Conservation (phyloP, 1,140 invertebrate genomes). For the Chironomus striatipennis region DNA sequence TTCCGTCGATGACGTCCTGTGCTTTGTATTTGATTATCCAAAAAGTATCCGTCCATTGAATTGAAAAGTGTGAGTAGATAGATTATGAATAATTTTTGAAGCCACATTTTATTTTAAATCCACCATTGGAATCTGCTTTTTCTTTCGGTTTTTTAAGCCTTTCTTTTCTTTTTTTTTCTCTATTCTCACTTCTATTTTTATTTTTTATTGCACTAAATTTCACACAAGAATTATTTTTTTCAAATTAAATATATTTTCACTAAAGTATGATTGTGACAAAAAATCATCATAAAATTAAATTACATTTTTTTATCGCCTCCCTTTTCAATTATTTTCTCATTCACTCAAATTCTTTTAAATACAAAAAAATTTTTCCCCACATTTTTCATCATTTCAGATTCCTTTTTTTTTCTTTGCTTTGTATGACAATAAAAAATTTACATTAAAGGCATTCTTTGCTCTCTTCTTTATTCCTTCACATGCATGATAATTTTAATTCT, state of each 20-base stretch:
- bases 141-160: not conserved
- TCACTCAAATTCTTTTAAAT: not conserved
- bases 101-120: conserved; percentile 16
- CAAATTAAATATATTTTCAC: no score
- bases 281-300: not conserved
- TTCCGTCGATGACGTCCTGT: conserved; percentile 18
- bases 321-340: not conserved
- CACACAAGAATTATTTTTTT: no score
- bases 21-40: conserved; percentile 21
- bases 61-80: conserved; percentile 19
- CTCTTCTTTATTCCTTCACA: not conserved
- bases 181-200: no score
- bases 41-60: conserved; percentile 21
- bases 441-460: not conserved
- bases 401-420: not conserved
- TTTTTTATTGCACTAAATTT: no score
- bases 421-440: not conserved
- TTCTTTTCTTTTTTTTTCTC: not conserved
- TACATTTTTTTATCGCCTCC: not conserved
- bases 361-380: no score
- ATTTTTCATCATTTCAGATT: no score
- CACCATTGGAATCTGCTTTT: not conserved
- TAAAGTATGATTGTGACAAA: no score
- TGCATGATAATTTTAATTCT: no score
- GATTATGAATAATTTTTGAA: conserved; percentile 22